Conservation (phyloP, 2,797 vertebrate species). For the Champsocephalus gunnari region DNA sequence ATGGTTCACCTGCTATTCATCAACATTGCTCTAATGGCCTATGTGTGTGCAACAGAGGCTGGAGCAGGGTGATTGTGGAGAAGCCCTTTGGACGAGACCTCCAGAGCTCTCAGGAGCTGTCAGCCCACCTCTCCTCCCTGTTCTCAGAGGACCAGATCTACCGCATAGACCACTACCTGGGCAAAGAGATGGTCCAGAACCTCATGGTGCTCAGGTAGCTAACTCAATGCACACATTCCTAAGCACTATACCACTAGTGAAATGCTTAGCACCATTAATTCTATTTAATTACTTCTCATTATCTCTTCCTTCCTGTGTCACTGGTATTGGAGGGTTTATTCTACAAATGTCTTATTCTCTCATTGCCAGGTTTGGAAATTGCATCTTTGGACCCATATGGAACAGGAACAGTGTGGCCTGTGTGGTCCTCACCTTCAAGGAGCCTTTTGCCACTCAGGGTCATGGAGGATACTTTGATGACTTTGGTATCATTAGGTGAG, state of each 20-base stretch:
- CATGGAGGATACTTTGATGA: constrained; percentile 94
- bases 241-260: background rate
- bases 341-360: constrained; percentile 1
- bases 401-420: constrained; percentile 92
- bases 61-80: constrained; percentile 93
- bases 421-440: constrained; percentile 94
- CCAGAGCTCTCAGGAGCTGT: constrained; percentile 90
- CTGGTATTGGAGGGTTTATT: background rate
- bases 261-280: background rate
- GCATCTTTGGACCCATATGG: constrained; percentile 95
- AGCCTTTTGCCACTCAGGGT: constrained; percentile 94
- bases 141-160: constrained; percentile 93
- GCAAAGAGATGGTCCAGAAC: constrained; percentile 98
- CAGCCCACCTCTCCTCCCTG: constrained; percentile 87
- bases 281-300: background rate
- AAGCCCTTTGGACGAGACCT: constrained; percentile 94
- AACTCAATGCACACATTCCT: background rate
- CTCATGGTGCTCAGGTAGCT: constrained; percentile 94
- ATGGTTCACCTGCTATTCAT: background rate
- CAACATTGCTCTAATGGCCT: constrained; percentile 15
- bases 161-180: constrained; percentile 96
- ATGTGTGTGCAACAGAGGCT: constrained; percentile 82
- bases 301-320: background rate
- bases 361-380: constrained; percentile 90
- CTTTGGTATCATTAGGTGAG: constrained; percentile 95